Evolutionary conservation across 37 sponge, comb jelly and placozoan genomes (phyloP), one percentile per base, ranked within the genome.

Genomic region (Lycopodina hypogea): DNA sequence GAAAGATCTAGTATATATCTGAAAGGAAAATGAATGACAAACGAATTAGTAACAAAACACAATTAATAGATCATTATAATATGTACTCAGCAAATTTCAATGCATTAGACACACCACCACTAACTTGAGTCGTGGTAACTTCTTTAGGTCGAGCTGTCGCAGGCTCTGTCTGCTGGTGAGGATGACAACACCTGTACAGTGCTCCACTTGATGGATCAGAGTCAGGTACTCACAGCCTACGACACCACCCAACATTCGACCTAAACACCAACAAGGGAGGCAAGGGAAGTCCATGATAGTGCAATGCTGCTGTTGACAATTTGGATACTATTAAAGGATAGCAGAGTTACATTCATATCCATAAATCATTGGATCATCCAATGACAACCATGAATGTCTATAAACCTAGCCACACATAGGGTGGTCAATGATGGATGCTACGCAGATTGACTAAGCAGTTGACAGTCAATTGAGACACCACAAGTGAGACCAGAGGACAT

Each of bases 191-290:
- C 85, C 78, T 0, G 28, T 41, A 33, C 59, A 85, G 65, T 72
- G 85, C 42, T 85, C 85, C 26, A 85, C 48, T 36, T 78, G 79
- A 28, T 84, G 73, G 2, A 77, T 59, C 50, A 84, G 32, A 9
- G 84, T 76, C 34, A 55, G 69, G 55, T 57, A 61, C 71, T 84
- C 78, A 77, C 84, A 84, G 1, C 84, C 84, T 19, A 84, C 75
- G 12, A 84, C 38, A 0, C 78, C 78, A 39, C 56, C 50, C 51
- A 84, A 11, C 48, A 77, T 72, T 42, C 28, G 37, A 23, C 77
- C 71, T 70, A 34, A 1, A 51, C 1, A 11, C 40, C 24, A 23
- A 60, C 61, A 60, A 23, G 12, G n/a, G n/a, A n/a, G n/a, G n/a
- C n/a, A n/a, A n/a, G n/a, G n/a, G n/a, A n/a, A n/a, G n/a, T n/a